Base-by-base conservation (phyloP, 1,140 invertebrate genomes). In the Caenorhabditis briggsae region DNA sequence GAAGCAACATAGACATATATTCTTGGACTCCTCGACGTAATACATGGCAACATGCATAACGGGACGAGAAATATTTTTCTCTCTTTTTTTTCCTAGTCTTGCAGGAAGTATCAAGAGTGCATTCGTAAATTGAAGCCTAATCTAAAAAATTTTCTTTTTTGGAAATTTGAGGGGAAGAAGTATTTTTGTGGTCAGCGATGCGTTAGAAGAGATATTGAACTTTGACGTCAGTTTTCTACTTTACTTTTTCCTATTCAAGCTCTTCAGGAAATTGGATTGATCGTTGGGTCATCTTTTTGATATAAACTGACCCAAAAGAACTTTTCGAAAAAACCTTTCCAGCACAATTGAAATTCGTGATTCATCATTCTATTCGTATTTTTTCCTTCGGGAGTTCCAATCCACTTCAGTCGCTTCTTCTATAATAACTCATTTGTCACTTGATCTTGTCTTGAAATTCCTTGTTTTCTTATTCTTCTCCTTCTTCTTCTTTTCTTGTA, bases 211-310 rank as follows among this genome's bases (percentile, higher is more conserved):
- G 56, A n/a, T n/a, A 59, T 59, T 59, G n/a, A 59, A n/a, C 18
- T 59, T 59, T 59, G 56, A 59, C 56, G 56, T 59, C 56, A 59
- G 56, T 59, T 59, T 55, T 55, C 18, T n/a, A 20, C 20, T 59
- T n/a, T 20, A 9, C 20, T 59, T 59, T 59, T 58, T 59, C n/a
- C 18, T 14, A 59, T 20, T 59, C 56, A 59, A n/a, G 18, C 56
- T n/a, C 14, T 59, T 59, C 8, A 59, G 56, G 56, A 59, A 59
- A 59, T 59, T 59, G n/a, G 2, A 9, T 59, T 59, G 20, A 23
- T 59, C 20, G 16, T 59, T 59, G 56, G n/a, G 56, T n/a, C 16
- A 58, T 58, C 7, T 58, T 58, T 58, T 20, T 58, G 12, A 58
- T 18, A 18, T 58, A 33, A 33, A 33, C 1, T 33, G 33, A 33